These are phyloP conservation scores for Mycteria americana DNA, from an alignment of 2,797 vertebrate genomes.

Conservation along the genomic window DNA sequence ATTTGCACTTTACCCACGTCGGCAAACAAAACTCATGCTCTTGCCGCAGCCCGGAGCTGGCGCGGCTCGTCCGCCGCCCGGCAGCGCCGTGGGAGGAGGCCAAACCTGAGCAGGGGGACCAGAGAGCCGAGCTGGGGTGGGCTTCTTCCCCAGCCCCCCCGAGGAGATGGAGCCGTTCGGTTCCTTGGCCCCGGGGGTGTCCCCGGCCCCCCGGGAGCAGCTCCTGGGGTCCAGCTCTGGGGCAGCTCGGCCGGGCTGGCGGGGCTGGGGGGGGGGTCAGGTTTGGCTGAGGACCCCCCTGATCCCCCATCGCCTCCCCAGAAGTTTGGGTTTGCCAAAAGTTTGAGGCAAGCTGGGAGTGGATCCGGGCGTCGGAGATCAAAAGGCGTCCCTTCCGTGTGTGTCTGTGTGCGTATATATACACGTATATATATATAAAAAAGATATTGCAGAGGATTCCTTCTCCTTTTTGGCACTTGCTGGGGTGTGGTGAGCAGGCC, in stretches of 20 bases:
- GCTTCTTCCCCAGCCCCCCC: not conserved
- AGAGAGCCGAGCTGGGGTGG: not conserved
- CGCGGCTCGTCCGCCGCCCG: not conserved
- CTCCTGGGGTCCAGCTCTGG: not conserved
- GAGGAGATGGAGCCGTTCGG: not conserved
- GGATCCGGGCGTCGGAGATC: not conserved
- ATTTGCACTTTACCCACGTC: constrained; percentile 42
- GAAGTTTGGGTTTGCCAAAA: not conserved
- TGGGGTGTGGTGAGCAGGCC: not conserved
- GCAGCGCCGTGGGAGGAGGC: not conserved
- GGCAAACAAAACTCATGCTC: not conserved
- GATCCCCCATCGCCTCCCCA: not conserved
- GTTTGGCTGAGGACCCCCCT: not conserved
- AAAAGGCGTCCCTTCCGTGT: not conserved
- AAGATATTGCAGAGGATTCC: not conserved
- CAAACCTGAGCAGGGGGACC: not conserved
- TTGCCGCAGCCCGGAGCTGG: not conserved
- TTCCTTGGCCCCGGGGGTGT: not conserved
- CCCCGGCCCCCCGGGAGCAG: rapidly evolving
- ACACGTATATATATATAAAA: not conserved
- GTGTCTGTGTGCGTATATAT: not conserved
- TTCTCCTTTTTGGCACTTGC: not conserved
- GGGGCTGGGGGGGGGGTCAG: not conserved
- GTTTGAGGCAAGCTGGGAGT: not conserved
- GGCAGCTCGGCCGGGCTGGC: not conserved